Evolutionary conservation across 2,797 vertebrate species (phyloP).

Genomic region (Furcifer pardalis): DNA sequence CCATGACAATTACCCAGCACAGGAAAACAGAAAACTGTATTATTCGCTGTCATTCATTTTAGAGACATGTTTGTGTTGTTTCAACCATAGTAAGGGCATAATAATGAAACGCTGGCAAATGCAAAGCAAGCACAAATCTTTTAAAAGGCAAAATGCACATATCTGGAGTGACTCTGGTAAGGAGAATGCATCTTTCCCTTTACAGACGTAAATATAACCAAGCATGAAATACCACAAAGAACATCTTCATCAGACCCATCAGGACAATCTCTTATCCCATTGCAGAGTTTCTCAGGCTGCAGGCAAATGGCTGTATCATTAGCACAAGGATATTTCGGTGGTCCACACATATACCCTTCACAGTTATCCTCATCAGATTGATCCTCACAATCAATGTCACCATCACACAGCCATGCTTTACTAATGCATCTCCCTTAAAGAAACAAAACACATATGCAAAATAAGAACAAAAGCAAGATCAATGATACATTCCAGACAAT

Average conservation of each 20-base stretch:
- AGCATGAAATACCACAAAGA: conserved; percentile 87
- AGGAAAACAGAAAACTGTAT: background rate
- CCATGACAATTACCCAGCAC: background rate
- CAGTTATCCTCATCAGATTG: conserved; percentile 95
- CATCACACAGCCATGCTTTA: conserved; percentile 98
- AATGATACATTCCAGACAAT: conserved; percentile 6
- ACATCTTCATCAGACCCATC: conserved; percentile 96
- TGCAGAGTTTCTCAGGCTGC: conserved; percentile 95
- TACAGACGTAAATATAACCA: conserved; percentile 28
- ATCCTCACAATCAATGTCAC: conserved; percentile 98
- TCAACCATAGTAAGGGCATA: background rate
- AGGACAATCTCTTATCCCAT: conserved; percentile 90
- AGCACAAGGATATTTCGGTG: conserved; percentile 94
- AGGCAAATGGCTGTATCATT: conserved; percentile 93
- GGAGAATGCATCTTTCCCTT: conserved; percentile 10
- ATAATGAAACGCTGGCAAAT: background rate
- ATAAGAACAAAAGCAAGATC: conserved; percentile 57
- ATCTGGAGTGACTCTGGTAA: background rate
- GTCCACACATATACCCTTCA: conserved; percentile 89
- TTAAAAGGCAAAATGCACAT: background rate
- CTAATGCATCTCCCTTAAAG: conserved; percentile 96
- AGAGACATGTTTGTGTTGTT: too few relatives aligned
- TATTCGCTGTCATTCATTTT: background rate
- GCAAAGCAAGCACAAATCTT: fast-evolving
- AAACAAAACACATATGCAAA: conserved; percentile 70